Base-by-base conservation (phyloP, 2,113 vertebrate genomes). In the Azemiops feae region DNA sequence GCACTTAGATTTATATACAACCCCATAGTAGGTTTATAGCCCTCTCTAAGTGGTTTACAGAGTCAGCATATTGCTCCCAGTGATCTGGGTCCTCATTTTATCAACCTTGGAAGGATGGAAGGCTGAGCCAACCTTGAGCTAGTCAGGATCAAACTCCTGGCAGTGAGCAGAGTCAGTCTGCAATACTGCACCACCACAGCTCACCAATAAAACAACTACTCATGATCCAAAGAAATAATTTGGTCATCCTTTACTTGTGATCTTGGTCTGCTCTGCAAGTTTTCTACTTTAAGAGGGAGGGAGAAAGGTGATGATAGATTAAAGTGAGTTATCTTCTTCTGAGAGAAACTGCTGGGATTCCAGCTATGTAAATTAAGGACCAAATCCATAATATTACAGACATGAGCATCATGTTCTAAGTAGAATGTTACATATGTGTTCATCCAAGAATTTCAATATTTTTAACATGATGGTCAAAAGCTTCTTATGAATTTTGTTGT, bases 401-500 rank as follows among this genome's bases (percentile, higher is more conserved):
- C 6, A 39, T 39, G 2, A 43, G 50, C 91, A 55, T 5, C 39
- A 27, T 93, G 10, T 90, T 89, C 20, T 94, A 89, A 58, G 53
- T 94, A 92, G 43, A 3, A 55, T 0, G 25, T 14, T 12, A 93
- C 23, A n/a, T 58, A 64, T 74, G 86, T 14, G 93, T 94, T 90
- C 45, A 30, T 91, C 60, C 30, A 94, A 94, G 74, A 95, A 94
- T 96, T 95, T 95, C 92, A 96, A 92, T 95, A 94, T 94, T 94
- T 96, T 87, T 58, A 74, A 96, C 95, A 97, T 95, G 91, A 92
- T 55, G 95, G 95, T 39, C 92, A 96, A 95, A 96, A 96, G 85
- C 90, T 96, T 96, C 94, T 97, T 97, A 97, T 97, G 96, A 95
- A 97, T 97, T 92, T 94, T 93, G 95, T 96, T 97, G 97, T 34